Conservation (phyloP, 2,888 invertebrate genomes). For the Nemapogon koenigi region DNA sequence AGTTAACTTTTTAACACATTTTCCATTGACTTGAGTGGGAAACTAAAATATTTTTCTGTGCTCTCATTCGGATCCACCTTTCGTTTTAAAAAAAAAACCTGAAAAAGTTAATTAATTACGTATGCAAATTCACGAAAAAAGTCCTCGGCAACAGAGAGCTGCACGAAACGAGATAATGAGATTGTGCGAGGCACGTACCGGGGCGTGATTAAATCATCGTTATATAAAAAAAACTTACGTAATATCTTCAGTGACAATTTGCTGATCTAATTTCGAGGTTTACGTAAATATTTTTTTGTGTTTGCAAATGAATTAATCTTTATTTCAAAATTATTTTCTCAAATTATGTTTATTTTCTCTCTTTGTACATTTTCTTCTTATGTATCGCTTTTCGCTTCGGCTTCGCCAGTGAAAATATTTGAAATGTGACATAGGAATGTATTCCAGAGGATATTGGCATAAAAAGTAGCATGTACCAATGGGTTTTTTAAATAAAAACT, state of each 20-base stretch:
- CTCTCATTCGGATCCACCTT: background rate
- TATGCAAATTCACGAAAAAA: constrained; percentile 58
- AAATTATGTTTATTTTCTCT: too few relatives aligned
- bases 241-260: constrained; percentile 7
- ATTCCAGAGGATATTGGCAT: too few relatives aligned
- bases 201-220: constrained; percentile 46
- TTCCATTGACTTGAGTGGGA: background rate
- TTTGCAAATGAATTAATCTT: too few relatives aligned
- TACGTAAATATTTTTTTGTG: too few relatives aligned
- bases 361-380: too few relatives aligned
- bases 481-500: too few relatives aligned
- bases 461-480: too few relatives aligned
- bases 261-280: constrained; percentile 1
- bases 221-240: constrained; percentile 24
- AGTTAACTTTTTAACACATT: constrained; percentile 1
- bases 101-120: constrained; percentile 60
- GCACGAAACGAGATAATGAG: constrained; percentile 48
- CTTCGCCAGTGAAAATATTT: too few relatives aligned
- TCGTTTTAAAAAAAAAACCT: constrained; percentile 20
- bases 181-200: constrained; percentile 41
- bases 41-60: background rate
- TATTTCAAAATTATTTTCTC: too few relatives aligned
- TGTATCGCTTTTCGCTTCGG: too few relatives aligned
- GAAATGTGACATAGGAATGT: too few relatives aligned
- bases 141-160: constrained; percentile 25